phyloP scores from a whole-genome alignment of 2,797 vertebrate genomes.

The Sternarchorhynchus goeldii region DNA sequence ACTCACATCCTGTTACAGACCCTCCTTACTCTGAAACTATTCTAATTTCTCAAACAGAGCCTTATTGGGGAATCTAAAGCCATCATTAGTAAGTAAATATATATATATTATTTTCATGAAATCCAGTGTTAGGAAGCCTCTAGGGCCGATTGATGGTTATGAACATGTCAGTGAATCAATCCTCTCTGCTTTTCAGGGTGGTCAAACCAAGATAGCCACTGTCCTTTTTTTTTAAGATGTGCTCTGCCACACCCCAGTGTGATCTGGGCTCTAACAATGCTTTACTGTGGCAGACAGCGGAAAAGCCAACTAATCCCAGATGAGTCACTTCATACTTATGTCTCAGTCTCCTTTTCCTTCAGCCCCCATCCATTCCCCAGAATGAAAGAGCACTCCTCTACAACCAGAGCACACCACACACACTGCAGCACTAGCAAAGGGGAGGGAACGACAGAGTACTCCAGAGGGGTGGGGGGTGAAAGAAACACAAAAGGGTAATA shows the following conservation, averaged over 20 bases:
- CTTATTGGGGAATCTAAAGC: constrained; percentile 10
- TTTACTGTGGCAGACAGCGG: constrained; percentile 2
- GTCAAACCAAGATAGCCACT: background rate
- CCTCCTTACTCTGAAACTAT: constrained; percentile 10
- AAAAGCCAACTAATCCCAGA: constrained; percentile 21
- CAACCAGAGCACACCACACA: background rate
- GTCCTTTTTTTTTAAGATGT: constrained; percentile 20
- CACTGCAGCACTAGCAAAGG: too few relatives aligned
- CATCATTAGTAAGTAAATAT: background rate
- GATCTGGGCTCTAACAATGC: constrained; percentile 3
- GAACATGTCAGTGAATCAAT: background rate
- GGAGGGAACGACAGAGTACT: background rate
- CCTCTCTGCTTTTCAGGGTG: background rate
- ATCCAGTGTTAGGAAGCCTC: background rate
- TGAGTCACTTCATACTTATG: constrained; percentile 13
- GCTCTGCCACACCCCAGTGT: constrained; percentile 20
- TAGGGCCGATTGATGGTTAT: background rate
- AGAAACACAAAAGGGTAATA: too few relatives aligned
- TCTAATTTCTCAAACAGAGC: constrained; percentile 23
- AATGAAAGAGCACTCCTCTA: background rate
- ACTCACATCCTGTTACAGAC: constrained; percentile 33
- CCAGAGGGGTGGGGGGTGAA: too few relatives aligned
- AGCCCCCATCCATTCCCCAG: background rate
- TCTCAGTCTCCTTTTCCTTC: constrained; percentile 13
- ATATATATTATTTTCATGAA: background rate